Evolutionary conservation across 2,888 invertebrate genomes (phyloP).

Genomic region (Emesis russula): DNA sequence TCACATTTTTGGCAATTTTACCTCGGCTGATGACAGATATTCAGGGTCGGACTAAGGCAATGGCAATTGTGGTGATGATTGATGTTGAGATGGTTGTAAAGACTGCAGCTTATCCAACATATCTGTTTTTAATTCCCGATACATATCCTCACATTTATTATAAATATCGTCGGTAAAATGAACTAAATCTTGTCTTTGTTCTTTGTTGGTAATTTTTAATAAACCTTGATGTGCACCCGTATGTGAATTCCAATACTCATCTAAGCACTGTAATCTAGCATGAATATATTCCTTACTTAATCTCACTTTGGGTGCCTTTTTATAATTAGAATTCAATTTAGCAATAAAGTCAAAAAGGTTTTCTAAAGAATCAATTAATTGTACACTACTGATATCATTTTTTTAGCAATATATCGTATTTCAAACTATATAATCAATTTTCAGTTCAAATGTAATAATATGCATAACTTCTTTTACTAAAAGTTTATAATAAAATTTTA

Average conservation of each 20-base stretch:
- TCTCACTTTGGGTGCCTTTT: neutral
- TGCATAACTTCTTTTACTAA: neutral
- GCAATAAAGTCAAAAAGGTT: neutral
- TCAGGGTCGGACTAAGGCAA: neutral
- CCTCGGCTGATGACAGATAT: neutral
- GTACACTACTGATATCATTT: neutral
- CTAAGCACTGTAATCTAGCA: neutral
- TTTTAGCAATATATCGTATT: neutral
- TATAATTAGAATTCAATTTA: neutral
- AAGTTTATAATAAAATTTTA: slow-evolving; percentile 4
- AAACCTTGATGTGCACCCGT: neutral
- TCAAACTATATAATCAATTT: neutral
- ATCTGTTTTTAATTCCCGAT: neutral
- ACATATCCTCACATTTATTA: neutral
- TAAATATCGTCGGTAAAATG: neutral
- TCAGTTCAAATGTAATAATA: neutral
- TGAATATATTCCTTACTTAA: neutral
- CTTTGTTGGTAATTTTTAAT: neutral
- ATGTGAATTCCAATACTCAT: neutral
- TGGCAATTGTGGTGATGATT: neutral
- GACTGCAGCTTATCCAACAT: neutral
- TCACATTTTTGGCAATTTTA: neutral
- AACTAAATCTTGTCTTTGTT: neutral
- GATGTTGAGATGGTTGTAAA: neutral
- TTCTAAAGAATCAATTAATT: neutral